Evolutionary conservation across 2,113 vertebrate genomes (phyloP).

Genomic region (Tautogolabrus adspersus): DNA sequence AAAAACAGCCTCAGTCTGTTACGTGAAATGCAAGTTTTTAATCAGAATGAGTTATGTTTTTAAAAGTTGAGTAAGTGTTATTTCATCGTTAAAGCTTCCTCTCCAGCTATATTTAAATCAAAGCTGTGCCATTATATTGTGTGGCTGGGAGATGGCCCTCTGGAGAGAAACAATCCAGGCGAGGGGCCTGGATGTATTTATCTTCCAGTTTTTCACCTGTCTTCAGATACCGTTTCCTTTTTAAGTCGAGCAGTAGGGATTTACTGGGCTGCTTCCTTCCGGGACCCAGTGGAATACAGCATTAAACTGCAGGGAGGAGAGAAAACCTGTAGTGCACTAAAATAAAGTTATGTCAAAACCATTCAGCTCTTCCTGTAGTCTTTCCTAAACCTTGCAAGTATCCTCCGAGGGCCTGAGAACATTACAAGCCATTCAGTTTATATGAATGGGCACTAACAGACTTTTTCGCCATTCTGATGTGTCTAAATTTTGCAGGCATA

Average conservation of each 20-base stretch:
- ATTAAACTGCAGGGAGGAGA: slow-evolving; percentile 94
- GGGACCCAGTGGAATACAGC: slow-evolving; percentile 88
- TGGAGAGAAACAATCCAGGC: slow-evolving; percentile 55
- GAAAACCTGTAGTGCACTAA: slow-evolving; percentile 90
- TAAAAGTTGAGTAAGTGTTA: slow-evolving; percentile 59
- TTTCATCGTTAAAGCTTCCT: slow-evolving; percentile 75
- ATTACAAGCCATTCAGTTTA: slow-evolving; percentile 95
- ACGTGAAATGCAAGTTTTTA: slow-evolving; percentile 56
- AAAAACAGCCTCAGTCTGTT: slow-evolving; percentile 51
- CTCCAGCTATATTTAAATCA: slow-evolving; percentile 77
- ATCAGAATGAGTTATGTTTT: slow-evolving; percentile 62
- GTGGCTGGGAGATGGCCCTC: slow-evolving; percentile 64
- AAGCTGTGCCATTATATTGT: slow-evolving; percentile 64
- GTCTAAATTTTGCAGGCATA: slow-evolving; percentile 97
- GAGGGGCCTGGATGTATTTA: slow-evolving; percentile 75
- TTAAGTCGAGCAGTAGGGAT: slow-evolving; percentile 90
- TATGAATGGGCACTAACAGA: slow-evolving; percentile 99
- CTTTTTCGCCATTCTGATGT: slow-evolving; percentile 95
- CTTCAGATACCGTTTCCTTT: slow-evolving; percentile 93
- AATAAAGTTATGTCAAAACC: slow-evolving; percentile 99
- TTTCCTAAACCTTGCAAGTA: slow-evolving; percentile 88
- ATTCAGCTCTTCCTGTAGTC: slow-evolving; percentile 94
- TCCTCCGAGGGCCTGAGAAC: slow-evolving; percentile 90
- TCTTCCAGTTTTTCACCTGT: slow-evolving; percentile 93
- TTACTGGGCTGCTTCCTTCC: slow-evolving; percentile 92